These are phyloP conservation scores for Erythrocercus mccallii DNA, from an alignment of 2,113 vertebrate genomes.

Conservation along the genomic window DNA sequence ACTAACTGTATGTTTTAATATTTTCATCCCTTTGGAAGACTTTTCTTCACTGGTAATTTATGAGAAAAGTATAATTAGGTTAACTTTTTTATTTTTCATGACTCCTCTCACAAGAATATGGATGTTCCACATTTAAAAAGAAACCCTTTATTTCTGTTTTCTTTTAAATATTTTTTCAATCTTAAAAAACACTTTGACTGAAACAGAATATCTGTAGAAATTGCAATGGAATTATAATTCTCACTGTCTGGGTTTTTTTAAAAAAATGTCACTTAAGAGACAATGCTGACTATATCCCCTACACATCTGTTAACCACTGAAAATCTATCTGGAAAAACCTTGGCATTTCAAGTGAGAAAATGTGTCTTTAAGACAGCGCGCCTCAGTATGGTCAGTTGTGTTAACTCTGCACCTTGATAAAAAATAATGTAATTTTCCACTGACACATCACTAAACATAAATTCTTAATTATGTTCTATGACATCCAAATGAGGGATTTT, in stretches of 20 bases:
- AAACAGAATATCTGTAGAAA: background rate
- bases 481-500: background rate
- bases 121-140: background rate
- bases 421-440: background rate
- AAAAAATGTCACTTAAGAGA: background rate
- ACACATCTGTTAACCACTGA: background rate
- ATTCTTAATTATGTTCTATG: background rate
- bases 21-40: background rate
- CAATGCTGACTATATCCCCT: rapidly evolving
- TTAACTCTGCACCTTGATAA: background rate
- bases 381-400: background rate
- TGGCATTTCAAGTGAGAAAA: background rate
- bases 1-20: background rate
- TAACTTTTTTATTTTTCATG: background rate
- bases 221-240: background rate
- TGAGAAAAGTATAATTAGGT: background rate
- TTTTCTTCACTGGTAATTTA: background rate
- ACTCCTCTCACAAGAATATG: background rate
- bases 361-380: background rate
- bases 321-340: background rate
- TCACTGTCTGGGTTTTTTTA: background rate
- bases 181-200: background rate
- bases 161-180: background rate
- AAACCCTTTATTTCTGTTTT: background rate
- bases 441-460: background rate